These are phyloP conservation scores for Cochlearius cochlearius DNA, from an alignment of 2,113 vertebrate species.

Conservation along the genomic window DNA sequence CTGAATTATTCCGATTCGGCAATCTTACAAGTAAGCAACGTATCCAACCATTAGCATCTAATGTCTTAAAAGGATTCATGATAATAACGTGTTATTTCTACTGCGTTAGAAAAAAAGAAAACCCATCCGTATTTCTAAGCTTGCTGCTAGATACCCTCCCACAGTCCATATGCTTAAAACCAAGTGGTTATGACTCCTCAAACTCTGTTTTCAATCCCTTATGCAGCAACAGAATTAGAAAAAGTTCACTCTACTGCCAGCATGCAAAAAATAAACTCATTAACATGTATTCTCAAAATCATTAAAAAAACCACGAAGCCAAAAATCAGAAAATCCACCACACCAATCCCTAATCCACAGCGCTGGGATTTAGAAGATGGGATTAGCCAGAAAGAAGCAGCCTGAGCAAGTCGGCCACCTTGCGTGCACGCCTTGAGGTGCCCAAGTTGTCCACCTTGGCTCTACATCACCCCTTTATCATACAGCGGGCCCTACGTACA, in stretches of 20 bases:
- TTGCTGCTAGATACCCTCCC: not conserved
- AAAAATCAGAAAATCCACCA: not conserved
- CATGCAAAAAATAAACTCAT: not conserved
- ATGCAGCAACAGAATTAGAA: not conserved
- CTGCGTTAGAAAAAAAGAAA: not conserved
- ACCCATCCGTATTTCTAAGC: not conserved
- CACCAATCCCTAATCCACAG: not conserved
- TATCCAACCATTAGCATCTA: not conserved
- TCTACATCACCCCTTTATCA: rapidly evolving
- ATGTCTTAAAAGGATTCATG: not conserved
- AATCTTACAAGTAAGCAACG: not conserved
- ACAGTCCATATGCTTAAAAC: slow-evolving; percentile 29
- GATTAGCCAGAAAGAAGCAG: not conserved
- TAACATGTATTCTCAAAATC: not conserved
- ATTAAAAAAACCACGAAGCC: not conserved
- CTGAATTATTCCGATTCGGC: not conserved
- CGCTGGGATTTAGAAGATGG: not conserved
- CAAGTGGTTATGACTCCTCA: not conserved
- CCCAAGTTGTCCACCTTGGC: rapidly evolving
- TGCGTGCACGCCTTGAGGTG: rapidly evolving
- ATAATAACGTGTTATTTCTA: not conserved
- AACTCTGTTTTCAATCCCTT: not conserved
- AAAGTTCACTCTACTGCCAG: not conserved
- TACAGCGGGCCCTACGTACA: rapidly evolving
- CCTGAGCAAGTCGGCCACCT: not conserved